These are phyloP conservation scores for Emys orbicularis DNA, from an alignment of 2,797 vertebrate genomes.

Conservation along the genomic window DNA sequence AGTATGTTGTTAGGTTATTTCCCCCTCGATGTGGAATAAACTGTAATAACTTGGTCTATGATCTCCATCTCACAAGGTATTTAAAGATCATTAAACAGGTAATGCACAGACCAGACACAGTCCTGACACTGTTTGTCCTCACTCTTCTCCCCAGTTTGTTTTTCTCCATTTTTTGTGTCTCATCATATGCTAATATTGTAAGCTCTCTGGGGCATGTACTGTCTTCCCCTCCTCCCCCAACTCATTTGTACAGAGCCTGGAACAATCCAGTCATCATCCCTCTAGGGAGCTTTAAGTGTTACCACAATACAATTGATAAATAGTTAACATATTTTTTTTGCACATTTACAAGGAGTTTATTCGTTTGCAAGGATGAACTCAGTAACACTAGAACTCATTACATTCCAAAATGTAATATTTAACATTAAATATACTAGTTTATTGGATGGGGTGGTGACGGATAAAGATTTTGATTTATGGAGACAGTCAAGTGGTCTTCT, in stretches of 20 bases:
- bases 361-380: neutral
- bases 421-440: neutral
- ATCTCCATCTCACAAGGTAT: neutral
- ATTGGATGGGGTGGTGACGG: neutral
- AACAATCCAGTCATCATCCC: neutral
- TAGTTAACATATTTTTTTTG: neutral
- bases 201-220: neutral
- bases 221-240: neutral
- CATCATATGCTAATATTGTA: neutral
- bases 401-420: slow-evolving; percentile 11
- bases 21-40: neutral
- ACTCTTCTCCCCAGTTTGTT: neutral
- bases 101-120: neutral
- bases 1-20: neutral
- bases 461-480: neutral
- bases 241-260: neutral
- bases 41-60: neutral
- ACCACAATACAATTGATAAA: neutral
- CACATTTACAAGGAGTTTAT: neutral
- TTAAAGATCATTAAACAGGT: neutral
- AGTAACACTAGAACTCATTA: neutral
- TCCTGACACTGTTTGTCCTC: neutral
- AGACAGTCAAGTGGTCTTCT: neutral
- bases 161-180: neutral
- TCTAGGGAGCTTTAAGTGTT: neutral